Conservation (phyloP, 2,888 invertebrate genomes). For the Sphaeridia pumilis region DNA sequence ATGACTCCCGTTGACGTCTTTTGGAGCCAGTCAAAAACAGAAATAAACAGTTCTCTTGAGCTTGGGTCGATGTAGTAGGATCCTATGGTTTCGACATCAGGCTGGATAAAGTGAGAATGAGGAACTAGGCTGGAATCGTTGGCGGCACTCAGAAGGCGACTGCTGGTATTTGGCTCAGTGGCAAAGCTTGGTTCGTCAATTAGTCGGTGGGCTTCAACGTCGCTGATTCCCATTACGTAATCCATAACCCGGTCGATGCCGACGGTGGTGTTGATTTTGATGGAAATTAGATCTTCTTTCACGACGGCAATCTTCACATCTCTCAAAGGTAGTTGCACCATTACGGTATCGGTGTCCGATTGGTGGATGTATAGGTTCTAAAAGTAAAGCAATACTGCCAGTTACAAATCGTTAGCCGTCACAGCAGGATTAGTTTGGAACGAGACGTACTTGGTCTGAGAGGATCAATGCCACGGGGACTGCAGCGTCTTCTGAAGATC, state of each 20-base stretch:
- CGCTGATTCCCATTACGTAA: conserved; percentile 12
- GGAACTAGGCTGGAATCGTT: not conserved
- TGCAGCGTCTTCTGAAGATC: not conserved
- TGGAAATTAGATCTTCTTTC: not conserved
- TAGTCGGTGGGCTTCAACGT: not conserved
- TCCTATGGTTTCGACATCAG: conserved; percentile 7
- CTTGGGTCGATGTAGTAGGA: conserved; percentile 10
- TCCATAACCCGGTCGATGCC: conserved; percentile 12
- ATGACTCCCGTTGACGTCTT: conserved; percentile 11
- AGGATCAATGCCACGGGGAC: conserved; percentile 10
- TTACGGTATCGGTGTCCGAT: conserved; percentile 2
- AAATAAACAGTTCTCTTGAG: conserved; percentile 14
- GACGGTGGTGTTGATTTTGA: not conserved
- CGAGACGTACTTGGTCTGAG: conserved; percentile 6
- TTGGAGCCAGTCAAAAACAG: conserved; percentile 10
- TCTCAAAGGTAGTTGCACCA: conserved; percentile 6
- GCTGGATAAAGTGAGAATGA: not conserved
- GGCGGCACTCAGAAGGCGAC: not conserved
- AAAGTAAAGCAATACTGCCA: not conserved
- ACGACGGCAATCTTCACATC: conserved; percentile 1
- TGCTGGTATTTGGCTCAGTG: not conserved
- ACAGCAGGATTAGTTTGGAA: no score
- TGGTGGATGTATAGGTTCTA: conserved; percentile 12
- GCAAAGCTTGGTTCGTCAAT: not conserved
- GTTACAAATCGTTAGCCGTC: not conserved